A percentile compares a stretch with the other conserved stretches of the same genome.
These are phyloP conservation scores for Gymnosoma rotundatum DNA, from an alignment of 2,888 invertebrate genomes.

Conservation along the genomic window DNA sequence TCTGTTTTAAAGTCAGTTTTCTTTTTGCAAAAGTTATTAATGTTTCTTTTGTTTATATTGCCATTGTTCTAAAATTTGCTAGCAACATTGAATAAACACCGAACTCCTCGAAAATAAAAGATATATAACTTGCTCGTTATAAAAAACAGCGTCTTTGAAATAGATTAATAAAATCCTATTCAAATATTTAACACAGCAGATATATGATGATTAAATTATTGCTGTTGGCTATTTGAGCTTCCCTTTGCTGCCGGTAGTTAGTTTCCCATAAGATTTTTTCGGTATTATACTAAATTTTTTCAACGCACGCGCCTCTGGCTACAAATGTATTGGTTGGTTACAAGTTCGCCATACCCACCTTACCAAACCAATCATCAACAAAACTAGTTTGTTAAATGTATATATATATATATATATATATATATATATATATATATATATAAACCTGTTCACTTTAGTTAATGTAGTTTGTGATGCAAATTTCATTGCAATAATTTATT, in stretches of 20 bases:
- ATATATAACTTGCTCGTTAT: no score
- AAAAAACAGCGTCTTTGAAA: no score
- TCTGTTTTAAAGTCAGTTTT: no score
- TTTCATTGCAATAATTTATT: conserved; percentile 64
- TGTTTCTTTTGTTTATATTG: no score
- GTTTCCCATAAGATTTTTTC: conserved; percentile 46
- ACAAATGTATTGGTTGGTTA: conserved; percentile 55
- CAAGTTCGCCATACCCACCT: conserved; percentile 58
- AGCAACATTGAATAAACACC: no score
- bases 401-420: no score
- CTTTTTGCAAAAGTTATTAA: no score
- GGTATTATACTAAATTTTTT: conserved; percentile 33
- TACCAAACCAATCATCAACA: conserved; percentile 52
- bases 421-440: no score
- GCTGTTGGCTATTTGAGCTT: conserved; percentile 26
- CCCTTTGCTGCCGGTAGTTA: conserved; percentile 25
- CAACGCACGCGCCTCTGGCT: conserved; percentile 45
- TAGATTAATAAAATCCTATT: conserved; percentile 1
- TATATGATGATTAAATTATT: conserved; percentile 31
- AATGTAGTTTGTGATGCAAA: conserved; percentile 63
- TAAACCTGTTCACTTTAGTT: conserved; percentile 62
- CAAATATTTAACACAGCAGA: conserved; percentile 20
- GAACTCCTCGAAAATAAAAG: no score
- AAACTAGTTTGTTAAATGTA: conserved; percentile 50
- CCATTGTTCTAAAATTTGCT: no score